Conservation (phyloP, 2,888 invertebrate species). For the Phorcus lineatus region DNA sequence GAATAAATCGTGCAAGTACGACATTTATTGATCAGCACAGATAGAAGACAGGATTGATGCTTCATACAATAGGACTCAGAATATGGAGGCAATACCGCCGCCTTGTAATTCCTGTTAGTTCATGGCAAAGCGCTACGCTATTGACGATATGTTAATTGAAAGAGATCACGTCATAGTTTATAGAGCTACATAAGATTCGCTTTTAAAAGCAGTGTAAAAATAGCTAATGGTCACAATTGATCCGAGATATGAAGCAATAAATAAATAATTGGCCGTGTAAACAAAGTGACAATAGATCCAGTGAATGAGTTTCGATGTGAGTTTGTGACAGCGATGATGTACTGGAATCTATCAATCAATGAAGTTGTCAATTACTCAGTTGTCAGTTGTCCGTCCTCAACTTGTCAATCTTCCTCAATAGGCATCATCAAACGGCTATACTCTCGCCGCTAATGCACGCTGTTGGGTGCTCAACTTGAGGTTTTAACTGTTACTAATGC, state of each 20-base stretch:
- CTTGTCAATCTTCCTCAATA: neutral
- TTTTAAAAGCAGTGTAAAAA: neutral
- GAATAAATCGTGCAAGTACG: neutral
- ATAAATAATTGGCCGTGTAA: neutral
- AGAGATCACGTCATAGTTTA: neutral
- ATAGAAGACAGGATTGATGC: neutral
- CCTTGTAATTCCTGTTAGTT: neutral
- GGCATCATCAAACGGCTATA: neutral
- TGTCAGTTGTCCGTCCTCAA: neutral
- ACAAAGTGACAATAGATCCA: neutral
- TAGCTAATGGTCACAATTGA: neutral
- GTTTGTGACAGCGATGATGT: neutral
- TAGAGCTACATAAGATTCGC: neutral
- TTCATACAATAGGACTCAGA: too few species aligned
- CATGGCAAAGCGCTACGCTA: neutral
- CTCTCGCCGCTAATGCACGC: too few species aligned
- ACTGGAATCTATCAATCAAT: neutral
- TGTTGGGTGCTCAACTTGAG: too few species aligned
- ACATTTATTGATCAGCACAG: neutral
- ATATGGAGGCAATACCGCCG: too few species aligned
- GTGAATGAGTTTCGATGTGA: neutral
- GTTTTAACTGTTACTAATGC: too few species aligned
- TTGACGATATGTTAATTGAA: neutral
- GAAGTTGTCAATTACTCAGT: slow-evolving; percentile 5
- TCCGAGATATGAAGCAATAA: neutral